A percentile compares a stretch with the other conserved stretches of the same genome.
Conservation (phyloP, 1,140 invertebrate species). For the Choristoneura fumiferana region DNA sequence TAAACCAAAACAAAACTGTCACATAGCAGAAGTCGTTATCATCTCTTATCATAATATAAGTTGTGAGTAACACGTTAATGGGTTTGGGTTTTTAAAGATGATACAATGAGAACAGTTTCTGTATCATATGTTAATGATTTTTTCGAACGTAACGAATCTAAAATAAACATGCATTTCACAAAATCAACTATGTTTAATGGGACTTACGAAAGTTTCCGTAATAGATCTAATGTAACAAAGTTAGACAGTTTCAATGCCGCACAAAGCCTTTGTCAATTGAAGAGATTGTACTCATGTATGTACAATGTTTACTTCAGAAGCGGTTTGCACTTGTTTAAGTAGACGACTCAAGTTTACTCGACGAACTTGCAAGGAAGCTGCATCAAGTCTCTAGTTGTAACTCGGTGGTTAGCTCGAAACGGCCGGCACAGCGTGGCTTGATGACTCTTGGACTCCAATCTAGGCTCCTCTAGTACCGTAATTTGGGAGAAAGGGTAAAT, state of each 20-base stretch:
- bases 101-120: too few relatives aligned
- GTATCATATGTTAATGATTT: too few relatives aligned
- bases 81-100: too few relatives aligned
- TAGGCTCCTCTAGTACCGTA: slow-evolving; percentile 5
- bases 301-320: slow-evolving; percentile 19
- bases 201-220: too few relatives aligned
- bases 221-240: not conserved
- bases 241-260: slow-evolving; percentile 1
- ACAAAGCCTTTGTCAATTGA: slow-evolving; percentile 15
- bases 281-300: slow-evolving; percentile 11
- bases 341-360: slow-evolving; percentile 16
- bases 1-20: too few relatives aligned
- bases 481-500: slow-evolving; percentile 15
- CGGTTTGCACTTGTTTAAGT: slow-evolving; percentile 15
- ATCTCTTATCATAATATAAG: too few relatives aligned
- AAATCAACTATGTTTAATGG: too few relatives aligned
- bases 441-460: not conserved
- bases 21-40: too few relatives aligned
- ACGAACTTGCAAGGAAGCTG: slow-evolving; percentile 1
- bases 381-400: slow-evolving; percentile 13
- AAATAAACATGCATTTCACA: too few relatives aligned
- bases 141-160: too few relatives aligned
- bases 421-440: not conserved
- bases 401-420: slow-evolving; percentile 14
- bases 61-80: too few relatives aligned